These are phyloP conservation scores for Bactericera cockerelli DNA, from an alignment of 1,140 invertebrate species.

Conservation along the genomic window DNA sequence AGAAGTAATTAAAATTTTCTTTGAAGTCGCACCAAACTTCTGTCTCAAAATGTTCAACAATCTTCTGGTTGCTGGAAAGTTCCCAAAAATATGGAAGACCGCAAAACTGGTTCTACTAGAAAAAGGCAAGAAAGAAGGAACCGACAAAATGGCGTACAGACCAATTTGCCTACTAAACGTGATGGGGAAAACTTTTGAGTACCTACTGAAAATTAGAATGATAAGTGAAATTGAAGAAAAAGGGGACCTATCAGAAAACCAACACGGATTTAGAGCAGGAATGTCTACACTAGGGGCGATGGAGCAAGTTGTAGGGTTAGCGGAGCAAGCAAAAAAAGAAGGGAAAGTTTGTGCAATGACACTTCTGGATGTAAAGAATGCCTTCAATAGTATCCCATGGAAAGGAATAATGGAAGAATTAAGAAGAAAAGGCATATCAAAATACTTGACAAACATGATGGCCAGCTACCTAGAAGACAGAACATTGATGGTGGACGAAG, in stretches of 20 bases:
- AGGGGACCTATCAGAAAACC: not conserved
- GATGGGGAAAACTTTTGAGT: not conserved
- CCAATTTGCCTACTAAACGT: constrained; percentile 1
- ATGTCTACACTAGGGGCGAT: not conserved
- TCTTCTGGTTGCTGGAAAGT: not conserved
- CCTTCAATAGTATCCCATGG: too few species aligned
- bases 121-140: constrained; percentile 3
- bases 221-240: not conserved
- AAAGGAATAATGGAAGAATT: too few species aligned
- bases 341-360: not conserved
- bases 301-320: not conserved
- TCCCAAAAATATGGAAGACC: constrained; percentile 4
- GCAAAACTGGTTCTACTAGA: constrained; percentile 7
- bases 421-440: too few species aligned
- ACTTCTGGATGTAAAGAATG: not conserved
- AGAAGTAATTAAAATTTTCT: constrained; percentile 3
- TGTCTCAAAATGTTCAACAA: constrained; percentile 2
- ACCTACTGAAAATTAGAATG: not conserved
- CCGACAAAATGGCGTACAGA: constrained; percentile 7
- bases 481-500: too few species aligned
- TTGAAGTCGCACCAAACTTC: not conserved
- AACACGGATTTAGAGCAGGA: not conserved
- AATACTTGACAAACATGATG: too few species aligned
- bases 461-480: too few species aligned
- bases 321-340: not conserved